Evolutionary conservation across 2,797 vertebrate species (phyloP).

Genomic region (Meda fulgida): DNA sequence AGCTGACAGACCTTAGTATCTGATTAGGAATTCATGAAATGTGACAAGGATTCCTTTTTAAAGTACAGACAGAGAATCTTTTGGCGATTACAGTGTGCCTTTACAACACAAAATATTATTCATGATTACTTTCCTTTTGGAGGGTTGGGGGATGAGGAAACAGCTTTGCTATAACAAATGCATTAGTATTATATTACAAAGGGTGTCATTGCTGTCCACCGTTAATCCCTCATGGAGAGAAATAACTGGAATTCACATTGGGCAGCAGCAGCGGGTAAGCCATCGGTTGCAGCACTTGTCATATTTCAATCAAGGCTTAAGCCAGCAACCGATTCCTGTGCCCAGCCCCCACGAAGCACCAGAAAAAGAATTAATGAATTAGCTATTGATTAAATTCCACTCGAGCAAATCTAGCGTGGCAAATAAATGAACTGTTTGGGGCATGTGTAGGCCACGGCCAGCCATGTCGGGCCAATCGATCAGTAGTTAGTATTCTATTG

Average conservation of each 20-base stretch:
- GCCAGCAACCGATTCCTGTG: slow-evolving; percentile 69
- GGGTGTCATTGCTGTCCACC: slow-evolving; percentile 56
- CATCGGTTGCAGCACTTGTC: slow-evolving; percentile 74
- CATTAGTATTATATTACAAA: slow-evolving; percentile 60
- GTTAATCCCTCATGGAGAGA: slow-evolving; percentile 67
- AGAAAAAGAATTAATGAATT: slow-evolving; percentile 90
- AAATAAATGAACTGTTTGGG: slow-evolving; percentile 91
- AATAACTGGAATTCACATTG: slow-evolving; percentile 75
- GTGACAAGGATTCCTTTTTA: slow-evolving; percentile 50
- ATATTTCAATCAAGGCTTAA: slow-evolving; percentile 84
- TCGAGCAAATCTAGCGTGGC: slow-evolving; percentile 89
- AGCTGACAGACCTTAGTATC: slow-evolving; percentile 51
- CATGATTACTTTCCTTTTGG: slow-evolving; percentile 40
- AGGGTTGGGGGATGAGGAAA: slow-evolving; percentile 12
- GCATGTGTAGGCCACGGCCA: slow-evolving; percentile 85
- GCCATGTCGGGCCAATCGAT: slow-evolving; percentile 86
- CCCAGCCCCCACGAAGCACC: slow-evolving; percentile 64
- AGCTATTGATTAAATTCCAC: slow-evolving; percentile 94
- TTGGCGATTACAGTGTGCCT: slow-evolving; percentile 37
- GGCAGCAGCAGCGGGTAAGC: slow-evolving; percentile 63
- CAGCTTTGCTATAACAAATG: slow-evolving; percentile 58
- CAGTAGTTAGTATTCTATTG: slow-evolving; percentile 87
- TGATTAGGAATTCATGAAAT: slow-evolving; percentile 59
- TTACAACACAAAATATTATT: slow-evolving; percentile 47
- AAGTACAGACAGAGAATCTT: slow-evolving; percentile 50